Conservation (phyloP, 2,797 vertebrate genomes). For the Fistularia tabacaria region DNA sequence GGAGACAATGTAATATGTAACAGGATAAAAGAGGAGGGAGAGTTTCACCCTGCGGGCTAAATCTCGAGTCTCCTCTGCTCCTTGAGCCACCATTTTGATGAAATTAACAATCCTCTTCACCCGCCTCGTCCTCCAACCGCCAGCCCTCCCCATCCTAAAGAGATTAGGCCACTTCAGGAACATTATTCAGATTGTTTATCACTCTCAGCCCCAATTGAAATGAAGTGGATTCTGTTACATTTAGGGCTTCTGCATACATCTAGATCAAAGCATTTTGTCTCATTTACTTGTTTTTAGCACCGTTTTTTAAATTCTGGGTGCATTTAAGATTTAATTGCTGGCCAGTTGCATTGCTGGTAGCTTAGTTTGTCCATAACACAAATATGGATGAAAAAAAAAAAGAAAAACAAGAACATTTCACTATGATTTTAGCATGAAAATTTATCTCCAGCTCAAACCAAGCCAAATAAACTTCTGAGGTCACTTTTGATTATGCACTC, state of each 20-base stretch:
- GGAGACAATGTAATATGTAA: conserved; percentile 67
- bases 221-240: conserved; percentile 66
- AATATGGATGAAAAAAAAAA: no score
- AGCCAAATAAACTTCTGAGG: no score
- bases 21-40: conserved; percentile 57
- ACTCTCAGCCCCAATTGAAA: conserved; percentile 67
- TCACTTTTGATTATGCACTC: no score
- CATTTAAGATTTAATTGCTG: no score
- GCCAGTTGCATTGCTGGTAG: no score
- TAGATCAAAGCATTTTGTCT: no score
- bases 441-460: no score
- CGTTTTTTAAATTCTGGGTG: no score
- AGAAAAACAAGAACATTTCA: no score
- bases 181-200: conserved; percentile 74
- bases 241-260: conserved; percentile 11
- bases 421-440: no score
- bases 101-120: conserved; percentile 70
- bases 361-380: no score
- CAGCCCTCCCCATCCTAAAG: conserved; percentile 55
- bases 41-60: conserved; percentile 47
- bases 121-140: conserved; percentile 50
- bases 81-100: conserved; percentile 64
- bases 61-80: conserved; percentile 60
- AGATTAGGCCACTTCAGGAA: conserved; percentile 71
- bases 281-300: no score